These are phyloP conservation scores for Eugnorisma glareosa DNA, from an alignment of 2,888 invertebrate species.

Conservation along the genomic window DNA sequence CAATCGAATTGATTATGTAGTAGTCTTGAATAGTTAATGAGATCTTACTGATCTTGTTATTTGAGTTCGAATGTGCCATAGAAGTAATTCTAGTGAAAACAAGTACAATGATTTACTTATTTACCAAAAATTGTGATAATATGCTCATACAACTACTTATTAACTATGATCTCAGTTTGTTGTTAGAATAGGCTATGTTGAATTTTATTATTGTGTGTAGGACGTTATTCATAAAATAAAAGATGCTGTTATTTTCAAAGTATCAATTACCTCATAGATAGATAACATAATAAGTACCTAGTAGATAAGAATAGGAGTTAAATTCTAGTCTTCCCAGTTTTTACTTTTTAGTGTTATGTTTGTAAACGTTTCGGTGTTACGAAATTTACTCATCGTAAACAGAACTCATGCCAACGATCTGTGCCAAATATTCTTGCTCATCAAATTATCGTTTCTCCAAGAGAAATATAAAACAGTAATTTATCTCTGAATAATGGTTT, in stretches of 20 bases:
- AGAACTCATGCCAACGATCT: slow-evolving; percentile 61
- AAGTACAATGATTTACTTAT: slow-evolving; percentile 58
- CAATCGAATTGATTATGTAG: slow-evolving; percentile 36
- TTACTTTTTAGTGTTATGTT: slow-evolving; percentile 44
- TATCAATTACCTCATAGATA: slow-evolving; percentile 60
- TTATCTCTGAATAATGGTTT: slow-evolving; percentile 30
- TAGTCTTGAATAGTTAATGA: slow-evolving; percentile 15
- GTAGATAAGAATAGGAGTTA: slow-evolving; percentile 41
- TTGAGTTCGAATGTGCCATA: slow-evolving; percentile 60
- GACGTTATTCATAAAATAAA: slow-evolving; percentile 40
- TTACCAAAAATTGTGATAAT: slow-evolving; percentile 64
- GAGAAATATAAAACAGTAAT: slow-evolving; percentile 52
- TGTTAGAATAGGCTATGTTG: slow-evolving; percentile 50
- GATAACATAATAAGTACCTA: slow-evolving; percentile 43
- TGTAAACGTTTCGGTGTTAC: slow-evolving; percentile 17
- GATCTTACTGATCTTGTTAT: slow-evolving; percentile 26
- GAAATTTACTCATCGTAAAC: slow-evolving; percentile 55
- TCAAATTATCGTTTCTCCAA: slow-evolving; percentile 60
- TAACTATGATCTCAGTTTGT: slow-evolving; percentile 54
- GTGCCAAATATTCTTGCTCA: slow-evolving; percentile 69
- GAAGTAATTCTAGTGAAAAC: slow-evolving; percentile 40
- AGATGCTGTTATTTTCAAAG: slow-evolving; percentile 45
- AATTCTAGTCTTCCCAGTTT: slow-evolving; percentile 63
- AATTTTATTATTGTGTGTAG: slow-evolving; percentile 56
- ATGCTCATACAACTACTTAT: slow-evolving; percentile 52